These are phyloP conservation scores for Andrena minutula DNA, from an alignment of 2,888 invertebrate genomes.

Conservation along the genomic window DNA sequence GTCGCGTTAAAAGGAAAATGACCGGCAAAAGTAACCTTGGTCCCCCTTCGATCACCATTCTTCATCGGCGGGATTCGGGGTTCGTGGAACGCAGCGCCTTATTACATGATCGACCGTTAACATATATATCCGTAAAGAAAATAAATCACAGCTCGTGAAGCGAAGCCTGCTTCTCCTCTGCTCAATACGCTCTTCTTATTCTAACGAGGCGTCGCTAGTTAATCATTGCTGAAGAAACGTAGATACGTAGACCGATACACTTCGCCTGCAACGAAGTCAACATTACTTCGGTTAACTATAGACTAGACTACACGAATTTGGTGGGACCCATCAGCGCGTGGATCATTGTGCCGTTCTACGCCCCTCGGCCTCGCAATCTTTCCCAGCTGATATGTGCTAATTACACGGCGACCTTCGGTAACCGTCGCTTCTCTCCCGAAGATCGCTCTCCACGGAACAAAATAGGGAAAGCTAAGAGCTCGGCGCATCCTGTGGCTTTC, in stretches of 20 bases:
- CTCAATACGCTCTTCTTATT: background rate
- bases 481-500: conserved; percentile 31
- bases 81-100: background rate
- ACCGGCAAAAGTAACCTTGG: background rate
- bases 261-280: background rate
- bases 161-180: background rate
- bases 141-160: conserved; percentile 23
- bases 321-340: background rate
- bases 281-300: conserved; percentile 5
- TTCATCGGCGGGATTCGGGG: background rate
- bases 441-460: background rate
- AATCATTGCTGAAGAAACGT: conserved; percentile 1
- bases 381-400: conserved; percentile 11
- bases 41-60: background rate
- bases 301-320: conserved; percentile 1
- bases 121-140: conserved; percentile 8
- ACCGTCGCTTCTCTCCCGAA: background rate
- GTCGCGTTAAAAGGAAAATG: conserved; percentile 4
- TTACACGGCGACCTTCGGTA: background rate
- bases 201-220: background rate
- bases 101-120: background rate
- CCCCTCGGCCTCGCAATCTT: no score
- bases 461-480: background rate
- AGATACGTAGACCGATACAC: background rate
- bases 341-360: background rate